Evolutionary conservation across 2,888 invertebrate genomes (phyloP), one percentile per base, ranked within the genome.

Genomic region (Tetranychus truncatus): DNA sequence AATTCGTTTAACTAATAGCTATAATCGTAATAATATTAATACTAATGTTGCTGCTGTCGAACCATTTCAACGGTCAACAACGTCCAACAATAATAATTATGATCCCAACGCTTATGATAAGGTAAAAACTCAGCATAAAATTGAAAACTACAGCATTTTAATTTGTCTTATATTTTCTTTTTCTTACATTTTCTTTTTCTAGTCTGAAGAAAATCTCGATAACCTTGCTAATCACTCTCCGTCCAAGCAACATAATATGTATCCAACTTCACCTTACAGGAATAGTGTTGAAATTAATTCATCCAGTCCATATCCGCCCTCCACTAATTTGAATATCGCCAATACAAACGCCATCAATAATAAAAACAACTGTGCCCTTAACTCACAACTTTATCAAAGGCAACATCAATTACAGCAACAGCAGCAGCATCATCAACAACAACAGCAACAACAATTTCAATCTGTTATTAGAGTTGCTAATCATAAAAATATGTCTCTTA

Each of bases 251-350:
- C 92, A 93, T 83, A 91, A 89, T 69, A 95, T 91, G 84, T 93
- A 91, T 85, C 92, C 93, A 85, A 92, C 92, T 45, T 85, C 93
- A 83, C 92, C 93, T 80, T 91, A 91, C 84, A 93, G 89, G 82
- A 91, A 90, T 66, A 93, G 91, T 84, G 91, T 82, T 78, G 84
- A 55, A 55, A 55, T 55, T 15, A 55, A 9, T 15, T 55, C 55
- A 55, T 55, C 55, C 84, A 75, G 79, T 77, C 79, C 81, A 77
- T 82, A 80, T 80, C 67, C 77, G 76, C 71, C 73, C 78, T 79
- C 79, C 80, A 79, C 78, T 79, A 78, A 75, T 77, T 74, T 74
- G 78, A 78, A 73, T 80, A 80, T 72, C 80, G 78, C 75, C 81
- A 55, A 55, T 15, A 55, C 55, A 15, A 55, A 9, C 55, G 15